Evolutionary conservation across 2,888 invertebrate genomes (phyloP).

Genomic region (Mythimna pallens): DNA sequence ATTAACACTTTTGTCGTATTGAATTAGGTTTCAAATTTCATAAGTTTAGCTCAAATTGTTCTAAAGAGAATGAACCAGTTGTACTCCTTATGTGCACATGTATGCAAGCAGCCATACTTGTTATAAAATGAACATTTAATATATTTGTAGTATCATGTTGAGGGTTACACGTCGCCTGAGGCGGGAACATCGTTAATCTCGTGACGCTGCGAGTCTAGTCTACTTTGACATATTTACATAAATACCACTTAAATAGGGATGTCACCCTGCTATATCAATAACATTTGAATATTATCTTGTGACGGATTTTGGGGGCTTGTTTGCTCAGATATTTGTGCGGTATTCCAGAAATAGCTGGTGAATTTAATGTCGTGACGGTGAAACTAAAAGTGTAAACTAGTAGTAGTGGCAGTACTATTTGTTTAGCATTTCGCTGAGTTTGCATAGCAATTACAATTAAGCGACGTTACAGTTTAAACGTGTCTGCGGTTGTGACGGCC

Average conservation of each 20-base stretch:
- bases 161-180: conserved; percentile 66
- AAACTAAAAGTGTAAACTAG: conserved; percentile 21
- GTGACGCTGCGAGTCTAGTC: conserved; percentile 71
- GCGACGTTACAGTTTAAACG: conserved; percentile 49
- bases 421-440: conserved; percentile 44
- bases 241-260: conserved; percentile 74
- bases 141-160: conserved; percentile 60
- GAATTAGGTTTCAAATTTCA: background rate
- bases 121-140: conserved; percentile 61
- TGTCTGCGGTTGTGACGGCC: conserved; percentile 59
- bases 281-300: conserved; percentile 56
- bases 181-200: conserved; percentile 76
- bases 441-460: conserved; percentile 57
- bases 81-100: conserved; percentile 24
- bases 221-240: conserved; percentile 78
- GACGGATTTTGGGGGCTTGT: conserved; percentile 61
- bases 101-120: conserved; percentile 34
- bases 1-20: background rate
- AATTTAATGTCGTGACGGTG: conserved; percentile 14
- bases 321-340: conserved; percentile 20
- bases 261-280: conserved; percentile 64
- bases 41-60: background rate
- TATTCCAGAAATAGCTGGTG: conserved; percentile 40
- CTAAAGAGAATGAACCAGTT: background rate
- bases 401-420: conserved; percentile 30